A percentile compares a stretch with the other conserved stretches of the same genome.
Conservation (phyloP, 2,113 vertebrate genomes). For the Pelecanus crispus region DNA sequence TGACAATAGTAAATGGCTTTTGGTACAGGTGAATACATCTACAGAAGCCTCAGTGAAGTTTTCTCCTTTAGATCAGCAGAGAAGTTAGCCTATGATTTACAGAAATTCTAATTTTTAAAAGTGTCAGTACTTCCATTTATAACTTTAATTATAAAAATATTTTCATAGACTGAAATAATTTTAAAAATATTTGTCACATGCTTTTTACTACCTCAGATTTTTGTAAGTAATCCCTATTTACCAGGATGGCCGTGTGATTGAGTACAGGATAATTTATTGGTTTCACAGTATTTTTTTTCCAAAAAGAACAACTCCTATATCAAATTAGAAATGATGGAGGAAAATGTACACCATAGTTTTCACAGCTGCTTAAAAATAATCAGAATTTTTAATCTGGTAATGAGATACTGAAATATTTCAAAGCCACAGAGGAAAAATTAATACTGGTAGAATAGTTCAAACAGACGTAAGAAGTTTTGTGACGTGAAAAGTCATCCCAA, state of each 20-base stretch:
- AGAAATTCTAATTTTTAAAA: neutral
- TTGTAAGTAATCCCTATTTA: neutral
- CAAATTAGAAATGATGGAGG: neutral
- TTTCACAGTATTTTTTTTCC: neutral
- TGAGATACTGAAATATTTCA: neutral
- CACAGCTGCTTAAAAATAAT: neutral
- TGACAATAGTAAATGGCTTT: neutral
- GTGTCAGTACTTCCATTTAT: neutral
- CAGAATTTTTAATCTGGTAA: neutral
- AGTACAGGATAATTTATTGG: neutral
- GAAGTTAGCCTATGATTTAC: neutral
- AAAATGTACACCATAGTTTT: neutral
- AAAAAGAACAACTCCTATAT: neutral
- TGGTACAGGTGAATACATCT: neutral
- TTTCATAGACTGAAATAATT: neutral
- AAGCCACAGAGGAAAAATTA: neutral
- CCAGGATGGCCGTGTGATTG: neutral
- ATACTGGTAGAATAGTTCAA: neutral
- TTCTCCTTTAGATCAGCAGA: neutral
- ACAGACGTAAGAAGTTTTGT: neutral
- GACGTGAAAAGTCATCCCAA: neutral
- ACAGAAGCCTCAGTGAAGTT: neutral
- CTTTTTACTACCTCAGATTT: neutral
- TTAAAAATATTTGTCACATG: neutral
- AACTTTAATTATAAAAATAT: neutral